phyloP scores from a whole-genome alignment of 2,113 vertebrate genomes.

The Kryptolebias marmoratus region DNA sequence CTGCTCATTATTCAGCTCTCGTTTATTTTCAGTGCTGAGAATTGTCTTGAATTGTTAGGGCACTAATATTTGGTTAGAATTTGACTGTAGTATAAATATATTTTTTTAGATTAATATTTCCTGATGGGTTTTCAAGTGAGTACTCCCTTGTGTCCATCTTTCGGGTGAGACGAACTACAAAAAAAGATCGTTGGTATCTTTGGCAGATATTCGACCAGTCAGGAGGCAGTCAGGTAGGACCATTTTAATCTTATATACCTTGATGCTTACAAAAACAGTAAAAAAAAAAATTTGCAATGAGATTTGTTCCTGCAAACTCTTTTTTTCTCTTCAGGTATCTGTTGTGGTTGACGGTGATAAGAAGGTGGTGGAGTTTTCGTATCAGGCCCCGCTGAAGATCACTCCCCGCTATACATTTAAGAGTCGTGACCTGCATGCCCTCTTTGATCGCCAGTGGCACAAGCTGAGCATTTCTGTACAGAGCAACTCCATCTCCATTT shows the following conservation, averaged over 20 bases:
- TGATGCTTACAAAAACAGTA: neutral
- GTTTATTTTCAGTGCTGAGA: slow-evolving; percentile 15
- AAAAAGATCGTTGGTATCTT: slow-evolving; percentile 94
- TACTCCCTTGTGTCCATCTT: slow-evolving; percentile 86
- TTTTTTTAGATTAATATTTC: slow-evolving; percentile 85
- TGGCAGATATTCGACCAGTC: slow-evolving; percentile 90
- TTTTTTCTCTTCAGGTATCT: slow-evolving; percentile 81
- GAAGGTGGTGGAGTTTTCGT: slow-evolving; percentile 89
- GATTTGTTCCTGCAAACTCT: neutral
- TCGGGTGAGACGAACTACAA: slow-evolving; percentile 89
- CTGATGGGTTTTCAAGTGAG: slow-evolving; percentile 88
- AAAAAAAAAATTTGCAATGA: no score
- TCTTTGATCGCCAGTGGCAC: slow-evolving; percentile 98
- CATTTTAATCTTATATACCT: neutral
- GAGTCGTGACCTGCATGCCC: slow-evolving; percentile 88
- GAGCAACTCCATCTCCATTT: slow-evolving; percentile 85
- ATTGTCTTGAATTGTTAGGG: slow-evolving; percentile 2
- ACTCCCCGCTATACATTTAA: slow-evolving; percentile 88
- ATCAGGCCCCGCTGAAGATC: slow-evolving; percentile 80
- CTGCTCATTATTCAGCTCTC: slow-evolving; percentile 35
- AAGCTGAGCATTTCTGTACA: slow-evolving; percentile 89
- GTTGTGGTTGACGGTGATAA: slow-evolving; percentile 89
- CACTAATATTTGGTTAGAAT: neutral
- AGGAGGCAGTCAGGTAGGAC: slow-evolving; percentile 86
- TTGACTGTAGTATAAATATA: slow-evolving; percentile 11